A percentile compares a stretch with the other conserved stretches of the same genome.
These are phyloP conservation scores for Pollicipes pollicipes DNA, from an alignment of 1,140 invertebrate species.

Conservation along the genomic window DNA sequence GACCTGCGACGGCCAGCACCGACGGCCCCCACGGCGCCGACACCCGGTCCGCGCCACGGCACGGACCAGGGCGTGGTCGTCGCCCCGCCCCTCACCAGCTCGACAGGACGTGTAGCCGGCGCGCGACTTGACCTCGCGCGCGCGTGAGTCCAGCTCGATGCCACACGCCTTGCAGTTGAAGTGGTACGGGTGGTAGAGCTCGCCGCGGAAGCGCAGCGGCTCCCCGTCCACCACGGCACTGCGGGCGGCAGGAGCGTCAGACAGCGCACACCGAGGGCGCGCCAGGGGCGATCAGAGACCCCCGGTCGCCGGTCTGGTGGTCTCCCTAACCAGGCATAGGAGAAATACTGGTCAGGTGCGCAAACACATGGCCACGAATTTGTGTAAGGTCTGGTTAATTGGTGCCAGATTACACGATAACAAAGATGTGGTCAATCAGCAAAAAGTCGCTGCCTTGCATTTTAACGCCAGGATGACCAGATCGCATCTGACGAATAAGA, in stretches of 20 bases:
- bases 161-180: slow-evolving; percentile 91
- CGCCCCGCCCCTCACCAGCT: slow-evolving; percentile 35
- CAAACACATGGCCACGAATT: too few relatives aligned
- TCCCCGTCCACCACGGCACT: slow-evolving; percentile 92
- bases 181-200: slow-evolving; percentile 98
- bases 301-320: not conserved
- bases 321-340: slow-evolving; percentile 8
- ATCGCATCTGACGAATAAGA: too few relatives aligned
- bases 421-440: too few relatives aligned
- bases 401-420: too few relatives aligned
- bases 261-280: slow-evolving; percentile 13
- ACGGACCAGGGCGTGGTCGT: too few relatives aligned
- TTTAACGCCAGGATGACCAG: too few relatives aligned
- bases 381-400: too few relatives aligned
- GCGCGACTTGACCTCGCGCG: slow-evolving; percentile 78
- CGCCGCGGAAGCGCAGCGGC: slow-evolving; percentile 84
- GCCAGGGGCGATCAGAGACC: slow-evolving; percentile 13
- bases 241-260: too few relatives aligned
- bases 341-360: not conserved
- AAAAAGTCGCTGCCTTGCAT: too few relatives aligned
- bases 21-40: too few relatives aligned
- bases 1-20: too few relatives aligned
- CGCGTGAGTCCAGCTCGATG: slow-evolving; percentile 51
- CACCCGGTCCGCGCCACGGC: too few relatives aligned
- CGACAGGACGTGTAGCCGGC: slow-evolving; percentile 76